Base-by-base conservation (phyloP, 1,140 invertebrate genomes). In the Drosophila insularis region DNA sequence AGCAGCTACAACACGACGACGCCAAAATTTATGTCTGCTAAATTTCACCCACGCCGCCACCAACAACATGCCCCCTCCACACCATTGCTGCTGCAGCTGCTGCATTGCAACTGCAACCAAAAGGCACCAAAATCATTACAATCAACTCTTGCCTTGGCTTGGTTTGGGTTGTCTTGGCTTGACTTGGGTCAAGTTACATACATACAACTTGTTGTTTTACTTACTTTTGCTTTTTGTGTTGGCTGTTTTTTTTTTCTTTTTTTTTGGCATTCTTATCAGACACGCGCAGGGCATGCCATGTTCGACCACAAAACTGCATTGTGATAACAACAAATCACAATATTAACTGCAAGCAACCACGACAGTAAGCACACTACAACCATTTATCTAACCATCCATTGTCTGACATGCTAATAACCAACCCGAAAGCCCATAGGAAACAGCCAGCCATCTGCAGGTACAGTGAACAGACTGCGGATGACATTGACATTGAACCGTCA, bases 11-110 rank as follows among this genome's bases (percentile, higher is more conserved):
- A 37, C 35, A 37, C 35, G 35, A 76, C 75, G 75, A 86, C 62
- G 76, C 76, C 84, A 82, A 86, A 27, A 87, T 82, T 70, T 76
- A 76, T 86, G 84, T 89, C 84, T 86, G 79, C 67, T 76, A 66
- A 65, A 87, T 87, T 87, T 87, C 82, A 87, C 84, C 82, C 82
- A 87, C 82, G 84, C 82, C 50, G 75, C 55, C 56, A 43, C 19
- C 37, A 21, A 2, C 35, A 37, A 13, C 35, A 35, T 35, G 10
- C 35, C 35, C 35, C 35, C 10, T 13, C 11, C 2, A 4, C 35
- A 37, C 11, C 35, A 2, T 13, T 3, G 23, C 23, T 23, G 23
- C 4, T 27, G 27, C 27, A 27, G 10, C 31, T 21, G 35, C 31
- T 62, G 32, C 32, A 35, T 35, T 35, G 32, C 32, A 35, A 55